phyloP scores from a whole-genome alignment of 1,140 invertebrate species.

The Heterodera schachtii region DNA sequence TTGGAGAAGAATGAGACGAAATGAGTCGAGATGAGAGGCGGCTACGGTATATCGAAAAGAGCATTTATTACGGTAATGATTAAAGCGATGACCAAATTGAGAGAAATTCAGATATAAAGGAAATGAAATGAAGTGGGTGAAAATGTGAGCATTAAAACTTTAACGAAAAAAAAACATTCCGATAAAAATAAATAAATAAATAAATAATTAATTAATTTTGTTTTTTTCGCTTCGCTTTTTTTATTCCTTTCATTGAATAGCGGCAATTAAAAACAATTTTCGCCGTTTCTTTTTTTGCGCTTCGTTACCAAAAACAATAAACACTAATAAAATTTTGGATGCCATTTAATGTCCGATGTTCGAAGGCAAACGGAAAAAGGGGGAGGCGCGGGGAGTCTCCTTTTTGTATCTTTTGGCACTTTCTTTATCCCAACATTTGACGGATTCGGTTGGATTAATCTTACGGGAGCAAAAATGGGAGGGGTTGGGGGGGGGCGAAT shows the following conservation, averaged over 20 bases:
- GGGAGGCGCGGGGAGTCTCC: no score
- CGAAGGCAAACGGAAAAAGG: not conserved
- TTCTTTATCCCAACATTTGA: not conserved
- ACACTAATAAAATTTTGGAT: not conserved
- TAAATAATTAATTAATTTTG: no score
- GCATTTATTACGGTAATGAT: no score
- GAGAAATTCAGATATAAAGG: no score
- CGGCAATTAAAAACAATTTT: not conserved
- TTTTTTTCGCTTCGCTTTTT: no score
- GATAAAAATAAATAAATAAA: no score
- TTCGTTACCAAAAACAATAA: not conserved
- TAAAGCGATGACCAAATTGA: no score
- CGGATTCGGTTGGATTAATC: not conserved
- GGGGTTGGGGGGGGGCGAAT: not conserved
- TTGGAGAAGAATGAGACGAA: not conserved
- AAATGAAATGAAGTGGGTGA: not conserved
- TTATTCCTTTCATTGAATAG: no score
- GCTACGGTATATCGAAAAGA: no score
- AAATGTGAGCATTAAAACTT: not conserved
- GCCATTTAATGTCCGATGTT: not conserved
- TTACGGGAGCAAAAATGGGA: not conserved
- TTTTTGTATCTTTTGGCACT: not conserved
- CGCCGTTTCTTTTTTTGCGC: not conserved
- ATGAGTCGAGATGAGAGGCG: no score
- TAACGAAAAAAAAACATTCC: not conserved